Evolutionary conservation across 1,140 invertebrate species (phyloP), one percentile per base, ranked within the genome.

Genomic region (Phthorimaea operculella): DNA sequence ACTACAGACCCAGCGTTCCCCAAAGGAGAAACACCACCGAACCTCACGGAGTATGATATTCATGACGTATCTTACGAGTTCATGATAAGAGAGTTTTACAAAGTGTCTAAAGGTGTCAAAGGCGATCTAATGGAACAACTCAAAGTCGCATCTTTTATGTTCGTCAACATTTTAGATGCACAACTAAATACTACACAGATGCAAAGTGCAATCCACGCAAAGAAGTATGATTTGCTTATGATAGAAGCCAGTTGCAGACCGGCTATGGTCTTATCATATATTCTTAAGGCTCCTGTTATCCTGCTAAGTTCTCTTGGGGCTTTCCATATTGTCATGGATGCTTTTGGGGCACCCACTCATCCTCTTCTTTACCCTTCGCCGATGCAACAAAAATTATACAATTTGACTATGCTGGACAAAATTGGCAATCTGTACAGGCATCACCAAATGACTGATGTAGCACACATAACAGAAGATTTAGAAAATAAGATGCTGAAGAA

Each of bases 381-480:
- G 10, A 6, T 48, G 6, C 53, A 33, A 6, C 18, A 18, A 10
- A 18, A 14, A 9, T 2, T 48, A 18, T 47, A 18, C 8, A 54
- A 54, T 36, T 33, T 54, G 14, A 54, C 53, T 8, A 11, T 48
- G 11, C 47, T 17, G 28, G 53, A 54, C 4, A 42, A 50, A 21
- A 33, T 51, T 0, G 16, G 4, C 14, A 34, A 51, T 14, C 9
- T 42, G 39, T 48, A 48, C 16, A 14, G 16, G 4, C n/a, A 48
- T 48, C 16, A 28, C 21, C 21, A 28, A 28, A 28, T 28, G 21
- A 28, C 2, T 6, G 21, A 28, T 28, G 2, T 28, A 28, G 6
- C 21, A 4, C 6, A 48, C 10, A 10, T 14, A 15, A 12, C 10
- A 14, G n/a, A 48, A 18, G 9, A 48, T 3, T 3, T 48, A 14